Base-by-base conservation (phyloP, 1,140 invertebrate species). In the Cheumatopsyche charites region DNA sequence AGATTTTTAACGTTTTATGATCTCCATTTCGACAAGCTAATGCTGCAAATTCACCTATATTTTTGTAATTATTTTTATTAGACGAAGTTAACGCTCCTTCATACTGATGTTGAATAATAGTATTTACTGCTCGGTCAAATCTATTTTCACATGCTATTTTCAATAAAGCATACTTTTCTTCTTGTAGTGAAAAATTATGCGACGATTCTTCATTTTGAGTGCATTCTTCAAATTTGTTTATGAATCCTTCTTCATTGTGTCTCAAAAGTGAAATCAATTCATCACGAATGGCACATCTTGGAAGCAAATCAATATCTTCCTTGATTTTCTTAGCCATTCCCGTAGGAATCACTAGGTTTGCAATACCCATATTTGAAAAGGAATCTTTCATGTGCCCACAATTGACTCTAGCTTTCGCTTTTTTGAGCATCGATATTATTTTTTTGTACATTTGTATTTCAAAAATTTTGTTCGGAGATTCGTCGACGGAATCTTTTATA, bases 11-110 rank as follows among this genome's bases (percentile, higher is more conserved):
- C 17, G 91, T 89, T 76, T 85, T 82, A 75, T 81, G 79, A 76
- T 87, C 88, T 26, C 90, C 90, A 77, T 86, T 84, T 67, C 83
- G 81, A 52, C 86, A 85, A 43, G 90, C 88, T 68, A 89, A 83
- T 70, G 87, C 87, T 62, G 90, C 78, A 71, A 86, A 84, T 67
- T 82, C 79, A 23, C 70, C 77, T 5, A 74, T 79, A 72, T 83
- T 82, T 25, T 78, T 79, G 5, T 81, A 73, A 62, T 79, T 81
- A 26, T 80, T 36, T 9, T 36, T 36, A 9, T 4, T 9, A 9
- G 9, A 9, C 9, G 9, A 36, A 4, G 29, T 36, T 82, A 2
- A 79, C 78, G 71, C 86, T 85, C 13, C 86, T 79, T 77, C 89
- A 82, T 4, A 83, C 83, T 86, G 86, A 12, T 81, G 79, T 11